A percentile compares a stretch with the other conserved stretches of the same genome.
These are phyloP conservation scores for Camptogramma bilineatum DNA, from an alignment of 2,888 invertebrate species.

Conservation along the genomic window DNA sequence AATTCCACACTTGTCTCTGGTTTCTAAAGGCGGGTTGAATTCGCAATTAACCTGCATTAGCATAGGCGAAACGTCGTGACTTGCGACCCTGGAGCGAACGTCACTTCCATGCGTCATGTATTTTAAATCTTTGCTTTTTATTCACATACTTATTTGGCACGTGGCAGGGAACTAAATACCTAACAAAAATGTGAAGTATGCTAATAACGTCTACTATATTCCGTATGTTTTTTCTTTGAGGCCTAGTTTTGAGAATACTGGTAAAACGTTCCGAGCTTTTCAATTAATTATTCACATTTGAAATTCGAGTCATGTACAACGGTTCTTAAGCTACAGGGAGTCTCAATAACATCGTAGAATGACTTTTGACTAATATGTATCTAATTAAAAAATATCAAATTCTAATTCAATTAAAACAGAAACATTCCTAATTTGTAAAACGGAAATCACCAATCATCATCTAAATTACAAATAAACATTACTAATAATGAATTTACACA, in stretches of 20 bases:
- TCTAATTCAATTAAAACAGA: neutral
- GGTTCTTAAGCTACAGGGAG: neutral
- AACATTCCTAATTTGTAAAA: neutral
- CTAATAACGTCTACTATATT: neutral
- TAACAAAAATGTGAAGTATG: neutral
- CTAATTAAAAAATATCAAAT: slow-evolving; percentile 4
- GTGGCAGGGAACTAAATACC: slow-evolving; percentile 1
- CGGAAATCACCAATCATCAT: slow-evolving; percentile 25
- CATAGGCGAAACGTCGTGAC: slow-evolving; percentile 61
- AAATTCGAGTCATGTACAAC: neutral
- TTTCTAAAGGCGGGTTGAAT: slow-evolving; percentile 75
- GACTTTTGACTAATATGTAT: neutral
- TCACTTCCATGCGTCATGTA: slow-evolving; percentile 36
- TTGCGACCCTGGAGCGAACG: slow-evolving; percentile 45
- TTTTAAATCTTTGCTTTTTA: slow-evolving; percentile 11
- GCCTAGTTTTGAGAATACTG: too few species aligned
- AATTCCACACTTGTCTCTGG: slow-evolving; percentile 64
- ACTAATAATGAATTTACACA: slow-evolving; percentile 17
- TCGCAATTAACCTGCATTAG: slow-evolving; percentile 77
- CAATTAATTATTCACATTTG: neutral
- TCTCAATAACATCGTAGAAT: neutral
- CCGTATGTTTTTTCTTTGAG: too few species aligned
- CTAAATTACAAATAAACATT: slow-evolving; percentile 27
- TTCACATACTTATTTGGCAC: slow-evolving; percentile 1
- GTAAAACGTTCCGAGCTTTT: neutral